phyloP scores from a whole-genome alignment of 2,888 invertebrate genomes.

The Piscicola geometra region DNA sequence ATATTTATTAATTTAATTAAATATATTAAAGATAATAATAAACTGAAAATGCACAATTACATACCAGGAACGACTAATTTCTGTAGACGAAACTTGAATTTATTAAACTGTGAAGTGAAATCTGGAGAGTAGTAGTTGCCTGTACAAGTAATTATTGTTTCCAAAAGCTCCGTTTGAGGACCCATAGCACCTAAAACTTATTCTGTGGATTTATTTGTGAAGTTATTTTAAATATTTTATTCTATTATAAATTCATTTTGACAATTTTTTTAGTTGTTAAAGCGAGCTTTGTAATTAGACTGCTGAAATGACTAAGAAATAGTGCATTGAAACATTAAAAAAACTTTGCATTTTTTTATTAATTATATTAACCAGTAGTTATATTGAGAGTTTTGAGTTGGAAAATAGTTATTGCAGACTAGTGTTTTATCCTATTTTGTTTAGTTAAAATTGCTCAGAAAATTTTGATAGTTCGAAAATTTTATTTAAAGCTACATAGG shows the following conservation, averaged over 20 bases:
- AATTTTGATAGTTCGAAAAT: no score
- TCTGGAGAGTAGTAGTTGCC: slow-evolving; percentile 82
- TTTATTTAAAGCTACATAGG: no score
- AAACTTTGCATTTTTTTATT: no score
- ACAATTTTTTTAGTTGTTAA: background rate
- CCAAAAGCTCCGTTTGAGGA: slow-evolving; percentile 60
- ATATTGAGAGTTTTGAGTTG: no score
- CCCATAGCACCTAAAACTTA: slow-evolving; percentile 42
- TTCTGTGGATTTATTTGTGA: background rate
- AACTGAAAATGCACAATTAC: background rate
- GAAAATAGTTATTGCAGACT: no score
- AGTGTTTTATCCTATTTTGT: no score
- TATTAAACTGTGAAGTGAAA: slow-evolving; percentile 74
- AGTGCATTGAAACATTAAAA: no score
- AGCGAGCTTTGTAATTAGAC: background rate
- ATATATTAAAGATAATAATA: background rate
- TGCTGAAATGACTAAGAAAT: no score
- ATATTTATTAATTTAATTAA: background rate
- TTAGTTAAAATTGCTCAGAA: no score
- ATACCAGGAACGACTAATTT: slow-evolving; percentile 71
- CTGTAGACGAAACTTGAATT: slow-evolving; percentile 72
- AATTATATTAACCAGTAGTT: no score
- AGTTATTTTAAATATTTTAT: background rate
- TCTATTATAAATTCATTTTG: background rate
- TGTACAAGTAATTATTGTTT: slow-evolving; percentile 83